Conservation (phyloP, 2,113 vertebrate species). For the Theristicus caerulescens region DNA sequence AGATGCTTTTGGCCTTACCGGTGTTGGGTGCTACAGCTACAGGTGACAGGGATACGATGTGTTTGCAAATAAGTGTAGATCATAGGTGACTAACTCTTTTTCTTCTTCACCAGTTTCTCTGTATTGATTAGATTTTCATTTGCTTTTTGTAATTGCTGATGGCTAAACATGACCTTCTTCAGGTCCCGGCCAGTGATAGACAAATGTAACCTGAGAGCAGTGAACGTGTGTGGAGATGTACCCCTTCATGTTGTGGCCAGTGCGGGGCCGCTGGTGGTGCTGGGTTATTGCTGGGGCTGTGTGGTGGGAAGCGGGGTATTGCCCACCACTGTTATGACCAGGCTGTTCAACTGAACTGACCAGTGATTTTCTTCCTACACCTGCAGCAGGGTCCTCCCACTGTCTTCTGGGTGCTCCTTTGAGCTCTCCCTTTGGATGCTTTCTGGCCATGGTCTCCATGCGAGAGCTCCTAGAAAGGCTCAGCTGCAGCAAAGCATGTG, state of each 20-base stretch:
- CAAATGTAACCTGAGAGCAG: background rate
- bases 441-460: background rate
- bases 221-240: background rate
- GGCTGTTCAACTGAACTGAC: background rate
- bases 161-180: background rate
- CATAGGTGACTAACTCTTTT: background rate
- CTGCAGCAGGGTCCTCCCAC: background rate
- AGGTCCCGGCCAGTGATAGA: background rate
- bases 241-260: fast-evolving
- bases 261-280: background rate
- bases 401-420: background rate
- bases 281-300: background rate
- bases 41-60: background rate
- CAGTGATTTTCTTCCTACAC: background rate
- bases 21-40: background rate
- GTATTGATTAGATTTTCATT: background rate
- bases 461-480: background rate
- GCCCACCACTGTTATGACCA: background rate
- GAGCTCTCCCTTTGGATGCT: background rate
- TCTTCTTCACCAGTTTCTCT: background rate
- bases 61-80: background rate
- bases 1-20: background rate
- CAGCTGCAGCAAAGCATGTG: background rate
- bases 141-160: background rate
- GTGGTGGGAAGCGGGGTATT: background rate